phyloP scores from a whole-genome alignment of 2,888 invertebrate genomes.

The Drosophila pseudotakahashii region DNA sequence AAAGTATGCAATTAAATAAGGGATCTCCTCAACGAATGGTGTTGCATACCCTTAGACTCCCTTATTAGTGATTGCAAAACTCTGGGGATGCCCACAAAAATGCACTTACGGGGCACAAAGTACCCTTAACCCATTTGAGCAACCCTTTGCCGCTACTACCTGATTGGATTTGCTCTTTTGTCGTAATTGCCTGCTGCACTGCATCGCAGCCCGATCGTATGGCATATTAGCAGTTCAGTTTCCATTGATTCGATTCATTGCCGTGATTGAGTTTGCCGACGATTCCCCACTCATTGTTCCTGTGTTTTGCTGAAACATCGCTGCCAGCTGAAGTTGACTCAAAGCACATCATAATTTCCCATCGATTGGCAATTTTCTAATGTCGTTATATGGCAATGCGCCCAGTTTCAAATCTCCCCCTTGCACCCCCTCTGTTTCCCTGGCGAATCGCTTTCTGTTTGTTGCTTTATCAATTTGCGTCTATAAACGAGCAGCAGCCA shows the following conservation, averaged over 20 bases:
- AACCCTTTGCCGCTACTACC: not conserved
- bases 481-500: slow-evolving; percentile 27
- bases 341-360: slow-evolving; percentile 56
- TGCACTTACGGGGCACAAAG: not conserved
- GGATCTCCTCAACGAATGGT: too few species aligned
- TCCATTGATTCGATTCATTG: slow-evolving; percentile 4
- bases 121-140: not conserved
- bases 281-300: slow-evolving; percentile 18
- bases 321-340: slow-evolving; percentile 48
- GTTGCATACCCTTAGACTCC: not conserved
- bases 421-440: not conserved
- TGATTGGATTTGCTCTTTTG: not conserved
- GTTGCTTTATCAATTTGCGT: slow-evolving; percentile 52
- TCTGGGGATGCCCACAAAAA: not conserved
- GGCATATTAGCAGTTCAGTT: slow-evolving; percentile 29
- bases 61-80: not conserved
- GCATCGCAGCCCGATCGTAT: slow-evolving; percentile 19
- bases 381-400: slow-evolving; percentile 47
- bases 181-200: slow-evolving; percentile 14
- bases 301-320: slow-evolving; percentile 33
- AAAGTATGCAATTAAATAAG: too few species aligned
- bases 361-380: slow-evolving; percentile 65
- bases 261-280: slow-evolving; percentile 23
- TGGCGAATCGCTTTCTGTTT: slow-evolving; percentile 26
- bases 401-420: not conserved